Evolutionary conservation across 2,888 invertebrate species (phyloP).

Genomic region (Agrypnus murinus): DNA sequence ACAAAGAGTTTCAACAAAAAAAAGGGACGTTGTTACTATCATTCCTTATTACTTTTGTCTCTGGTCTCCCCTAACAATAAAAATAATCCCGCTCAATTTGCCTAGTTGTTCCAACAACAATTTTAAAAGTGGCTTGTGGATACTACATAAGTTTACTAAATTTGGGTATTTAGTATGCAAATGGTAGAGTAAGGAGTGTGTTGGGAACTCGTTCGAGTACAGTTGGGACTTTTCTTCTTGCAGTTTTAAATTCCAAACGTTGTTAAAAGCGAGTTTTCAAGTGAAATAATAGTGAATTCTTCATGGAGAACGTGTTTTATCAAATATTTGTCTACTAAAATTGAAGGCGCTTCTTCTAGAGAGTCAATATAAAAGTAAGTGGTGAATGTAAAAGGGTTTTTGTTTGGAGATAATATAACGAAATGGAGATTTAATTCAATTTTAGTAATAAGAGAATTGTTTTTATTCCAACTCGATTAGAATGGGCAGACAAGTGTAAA

Average conservation of each 20-base stretch:
- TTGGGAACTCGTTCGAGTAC: constrained; percentile 20
- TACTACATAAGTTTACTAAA: too few species aligned
- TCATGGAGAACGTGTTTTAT: constrained; percentile 15
- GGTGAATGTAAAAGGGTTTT: constrained; percentile 6
- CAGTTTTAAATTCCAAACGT: constrained; percentile 11
- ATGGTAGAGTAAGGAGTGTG: constrained; percentile 17
- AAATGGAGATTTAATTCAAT: background rate
- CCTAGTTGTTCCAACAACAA: too few species aligned
- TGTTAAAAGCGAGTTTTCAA: constrained; percentile 26
- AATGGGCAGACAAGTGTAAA: too few species aligned
- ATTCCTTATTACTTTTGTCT: too few species aligned
- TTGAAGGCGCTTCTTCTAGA: constrained; percentile 12
- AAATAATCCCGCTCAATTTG: constrained; percentile 15
- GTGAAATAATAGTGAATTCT: constrained; percentile 17
- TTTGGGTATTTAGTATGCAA: constrained; percentile 42
- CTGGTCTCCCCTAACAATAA: too few species aligned
- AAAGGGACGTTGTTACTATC: too few species aligned
- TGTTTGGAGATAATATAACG: too few species aligned
- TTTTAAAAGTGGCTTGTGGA: constrained; percentile 25
- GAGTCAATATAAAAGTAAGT: constrained; percentile 11
- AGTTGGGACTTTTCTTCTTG: constrained; percentile 9
- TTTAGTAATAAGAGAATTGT: background rate
- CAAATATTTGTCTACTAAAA: constrained; percentile 21
- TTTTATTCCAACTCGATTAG: background rate
- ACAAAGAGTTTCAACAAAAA: too few species aligned